phyloP scores from a whole-genome alignment of 2,797 vertebrate genomes.

The Allobates femoralis region DNA sequence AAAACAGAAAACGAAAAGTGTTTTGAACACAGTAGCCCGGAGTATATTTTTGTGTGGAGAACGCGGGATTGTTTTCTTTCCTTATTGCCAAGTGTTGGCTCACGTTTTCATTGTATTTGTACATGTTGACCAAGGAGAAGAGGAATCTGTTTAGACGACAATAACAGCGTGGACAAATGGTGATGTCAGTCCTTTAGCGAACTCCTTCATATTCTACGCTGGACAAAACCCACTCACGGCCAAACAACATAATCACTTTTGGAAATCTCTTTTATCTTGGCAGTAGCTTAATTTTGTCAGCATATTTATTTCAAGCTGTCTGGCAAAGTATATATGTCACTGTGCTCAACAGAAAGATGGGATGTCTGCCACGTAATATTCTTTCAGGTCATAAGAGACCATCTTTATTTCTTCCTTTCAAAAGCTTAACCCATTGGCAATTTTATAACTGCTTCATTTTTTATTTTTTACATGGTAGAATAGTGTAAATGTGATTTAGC shows the following conservation, averaged over 20 bases:
- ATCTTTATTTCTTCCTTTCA: background rate
- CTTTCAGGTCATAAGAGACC: background rate
- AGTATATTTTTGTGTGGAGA: background rate
- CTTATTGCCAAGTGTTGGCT: background rate
- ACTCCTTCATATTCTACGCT: slow-evolving; percentile 14
- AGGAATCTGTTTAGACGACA: slow-evolving; percentile 24
- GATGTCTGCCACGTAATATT: background rate
- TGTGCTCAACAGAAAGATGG: background rate
- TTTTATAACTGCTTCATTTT: background rate
- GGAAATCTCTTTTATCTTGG: background rate
- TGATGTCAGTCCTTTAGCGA: background rate
- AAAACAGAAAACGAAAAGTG: too few species aligned
- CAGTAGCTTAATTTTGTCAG: background rate
- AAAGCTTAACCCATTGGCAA: background rate
- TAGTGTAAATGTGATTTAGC: background rate
- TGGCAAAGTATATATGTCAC: background rate
- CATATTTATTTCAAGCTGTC: background rate
- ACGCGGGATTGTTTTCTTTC: background rate
- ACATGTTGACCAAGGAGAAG: slow-evolving; percentile 34
- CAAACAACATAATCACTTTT: background rate
- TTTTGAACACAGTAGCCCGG: background rate
- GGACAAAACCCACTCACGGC: background rate
- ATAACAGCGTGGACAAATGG: background rate
- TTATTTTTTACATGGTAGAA: background rate
- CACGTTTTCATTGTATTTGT: slow-evolving; percentile 12